A percentile compares a stretch with the other conserved stretches of the same genome.
Evolutionary conservation across 1,140 invertebrate genomes (phyloP).

Genomic region (Maconellicoccus hirsutus): DNA sequence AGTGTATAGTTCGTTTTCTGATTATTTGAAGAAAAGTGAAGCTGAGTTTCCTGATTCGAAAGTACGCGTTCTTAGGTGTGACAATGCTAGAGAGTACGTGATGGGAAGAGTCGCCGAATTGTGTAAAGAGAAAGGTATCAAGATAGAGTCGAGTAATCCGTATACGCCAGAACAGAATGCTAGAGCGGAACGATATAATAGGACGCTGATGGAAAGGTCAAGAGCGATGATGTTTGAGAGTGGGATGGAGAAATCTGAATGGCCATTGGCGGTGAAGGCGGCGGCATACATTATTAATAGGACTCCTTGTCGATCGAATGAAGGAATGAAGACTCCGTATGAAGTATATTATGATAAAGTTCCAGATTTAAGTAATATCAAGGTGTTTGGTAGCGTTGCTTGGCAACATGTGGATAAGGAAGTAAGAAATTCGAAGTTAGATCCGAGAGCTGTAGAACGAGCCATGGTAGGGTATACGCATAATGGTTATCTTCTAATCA

Average conservation of each 20-base stretch:
- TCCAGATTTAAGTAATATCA: too few relatives aligned
- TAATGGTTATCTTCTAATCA: neutral
- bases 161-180: conserved; percentile 35
- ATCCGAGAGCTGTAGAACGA: neutral
- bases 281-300: neutral
- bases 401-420: too few relatives aligned
- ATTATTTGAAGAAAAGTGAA: too few relatives aligned
- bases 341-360: too few relatives aligned
- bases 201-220: neutral
- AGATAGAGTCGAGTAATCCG: conserved; percentile 31
- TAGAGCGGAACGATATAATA: conserved; percentile 31
- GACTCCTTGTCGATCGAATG: neutral
- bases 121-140: conserved; percentile 32
- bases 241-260: neutral
- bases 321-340: too few relatives aligned
- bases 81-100: conserved; percentile 37
- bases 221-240: neutral
- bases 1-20: too few relatives aligned
- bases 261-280: neutral
- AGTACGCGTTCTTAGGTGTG: conserved; percentile 33
- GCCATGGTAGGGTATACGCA: neutral
- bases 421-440: neutral
- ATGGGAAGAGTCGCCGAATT: conserved; percentile 32
- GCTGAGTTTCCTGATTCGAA: conserved; percentile 3
- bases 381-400: too few relatives aligned